Evolutionary conservation across 2,797 vertebrate genomes (phyloP).

Genomic region (Acestrorhynchus altus): DNA sequence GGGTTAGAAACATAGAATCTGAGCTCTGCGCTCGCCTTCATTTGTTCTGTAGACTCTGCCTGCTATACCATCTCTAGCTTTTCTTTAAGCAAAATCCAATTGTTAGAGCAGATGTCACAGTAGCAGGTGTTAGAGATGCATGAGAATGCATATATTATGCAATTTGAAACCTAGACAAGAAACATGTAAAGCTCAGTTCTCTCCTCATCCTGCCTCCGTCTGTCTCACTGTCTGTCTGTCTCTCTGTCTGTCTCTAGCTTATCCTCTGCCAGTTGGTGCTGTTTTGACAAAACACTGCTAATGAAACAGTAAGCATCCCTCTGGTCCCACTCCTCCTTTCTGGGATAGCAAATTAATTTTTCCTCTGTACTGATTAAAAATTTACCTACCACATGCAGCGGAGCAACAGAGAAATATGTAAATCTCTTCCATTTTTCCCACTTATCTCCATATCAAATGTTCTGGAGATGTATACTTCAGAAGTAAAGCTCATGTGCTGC

Average conservation of each 20-base stretch:
- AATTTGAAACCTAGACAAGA: slow-evolving; percentile 30
- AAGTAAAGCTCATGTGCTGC: slow-evolving; percentile 54
- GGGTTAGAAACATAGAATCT: slow-evolving; percentile 38
- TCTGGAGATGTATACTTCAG: slow-evolving; percentile 61
- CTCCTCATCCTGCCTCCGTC: background rate
- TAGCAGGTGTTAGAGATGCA: slow-evolving; percentile 26
- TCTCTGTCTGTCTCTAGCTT: slow-evolving; percentile 31
- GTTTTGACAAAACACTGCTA: slow-evolving; percentile 72
- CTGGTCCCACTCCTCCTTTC: slow-evolving; percentile 62
- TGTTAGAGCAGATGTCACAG: slow-evolving; percentile 35
- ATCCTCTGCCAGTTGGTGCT: slow-evolving; percentile 52
- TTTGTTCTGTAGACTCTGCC: slow-evolving; percentile 28
- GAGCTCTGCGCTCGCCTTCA: slow-evolving; percentile 35
- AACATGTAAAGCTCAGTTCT: slow-evolving; percentile 16
- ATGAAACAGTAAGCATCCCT: slow-evolving; percentile 69
- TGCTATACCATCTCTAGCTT: slow-evolving; percentile 29
- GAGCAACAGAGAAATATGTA: slow-evolving; percentile 76
- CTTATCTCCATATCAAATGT: slow-evolving; percentile 68
- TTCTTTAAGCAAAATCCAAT: slow-evolving; percentile 37
- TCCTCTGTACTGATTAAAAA: slow-evolving; percentile 77
- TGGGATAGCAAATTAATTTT: slow-evolving; percentile 76
- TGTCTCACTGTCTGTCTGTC: slow-evolving; percentile 1
- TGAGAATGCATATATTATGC: slow-evolving; percentile 49
- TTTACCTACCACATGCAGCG: slow-evolving; percentile 75
- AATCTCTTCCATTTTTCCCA: slow-evolving; percentile 71